Percentiles rank a stretch among this genome's conserved stretches.
Conservation (phyloP, 2,113 vertebrate species). For the Pseudorectes ferrugineus region DNA sequence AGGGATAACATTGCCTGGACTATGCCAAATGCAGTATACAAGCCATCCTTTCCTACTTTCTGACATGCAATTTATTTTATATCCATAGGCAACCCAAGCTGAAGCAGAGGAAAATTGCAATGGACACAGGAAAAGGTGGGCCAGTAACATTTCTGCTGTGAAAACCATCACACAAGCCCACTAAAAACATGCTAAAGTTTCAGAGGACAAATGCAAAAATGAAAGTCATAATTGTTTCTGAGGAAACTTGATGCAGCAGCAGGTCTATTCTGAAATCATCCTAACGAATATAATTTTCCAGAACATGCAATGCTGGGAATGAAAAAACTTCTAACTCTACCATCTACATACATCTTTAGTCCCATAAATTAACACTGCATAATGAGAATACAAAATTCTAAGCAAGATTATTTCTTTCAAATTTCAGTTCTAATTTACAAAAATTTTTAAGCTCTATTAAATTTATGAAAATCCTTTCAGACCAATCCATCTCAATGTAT, state of each 20-base stretch:
- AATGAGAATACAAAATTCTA: neutral
- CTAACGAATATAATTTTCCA: neutral
- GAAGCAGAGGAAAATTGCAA: neutral
- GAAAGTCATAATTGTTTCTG: neutral
- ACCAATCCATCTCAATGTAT: neutral
- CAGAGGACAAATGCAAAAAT: neutral
- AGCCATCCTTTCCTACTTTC: neutral
- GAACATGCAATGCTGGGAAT: neutral
- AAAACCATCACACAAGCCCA: neutral
- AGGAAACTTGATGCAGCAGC: neutral
- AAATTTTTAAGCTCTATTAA: neutral
- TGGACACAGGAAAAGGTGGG: neutral
- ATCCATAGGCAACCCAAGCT: neutral
- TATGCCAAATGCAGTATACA: neutral
- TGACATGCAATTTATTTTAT: neutral
- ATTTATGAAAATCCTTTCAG: neutral
- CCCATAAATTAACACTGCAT: neutral
- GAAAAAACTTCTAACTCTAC: neutral
- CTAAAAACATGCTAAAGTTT: neutral
- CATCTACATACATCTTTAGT: neutral
- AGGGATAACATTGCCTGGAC: neutral
- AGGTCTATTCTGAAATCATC: neutral
- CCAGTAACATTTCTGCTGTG: neutral
- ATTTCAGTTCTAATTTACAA: neutral
- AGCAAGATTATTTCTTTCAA: neutral